Evolutionary conservation across 2,888 invertebrate species (phyloP), one percentile per base, ranked within the genome.

Genomic region (Apamea sordens): DNA sequence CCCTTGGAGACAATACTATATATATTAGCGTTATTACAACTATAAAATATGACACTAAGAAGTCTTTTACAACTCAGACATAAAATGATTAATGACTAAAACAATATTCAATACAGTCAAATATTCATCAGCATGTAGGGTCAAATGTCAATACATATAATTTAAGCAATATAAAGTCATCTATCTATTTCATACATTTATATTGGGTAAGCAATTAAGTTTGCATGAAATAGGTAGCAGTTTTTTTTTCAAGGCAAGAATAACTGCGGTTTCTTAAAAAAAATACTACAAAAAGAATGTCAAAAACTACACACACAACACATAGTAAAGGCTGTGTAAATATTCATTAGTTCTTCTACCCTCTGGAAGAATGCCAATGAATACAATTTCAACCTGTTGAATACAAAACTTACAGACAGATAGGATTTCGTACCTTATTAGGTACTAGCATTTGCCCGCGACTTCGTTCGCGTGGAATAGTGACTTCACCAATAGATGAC

Each of bases 31-130:
- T 53, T 13, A 53, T 24, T 56, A 61, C 18, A 61, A 61, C 24
- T 44, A 63, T 69, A 63, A 68, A 63, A 53, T 15, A 50, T 24
- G 11, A 68, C 28, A 68, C 18, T 65, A 24, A 59, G 11, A 68
- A 53, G 53, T 53, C n/a, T 79, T 67, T 77, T 79, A 79, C 21
- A n/a, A 53, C 32, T 44, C 2, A 2, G 15, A 44, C 41, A 63
- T 68, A 44, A 53, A 68, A n/a, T n/a, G n/a, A n/a, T n/a, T n/a
- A n/a, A n/a, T n/a, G n/a, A n/a, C n/a, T n/a, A 61, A 41, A 41
- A n/a, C n/a, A 61, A 61, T 41, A 1, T 44, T 44, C 6, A 67
- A 44, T 67, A 24, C 18, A 47, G 47, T 47, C 11, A 47, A 47
- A 47, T n/a, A 10, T n/a, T 11, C 59, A 11, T 59, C 11, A 61